Evolutionary conservation across 2,797 vertebrate species (phyloP), one percentile per base, ranked within the genome.

Genomic region (Balearica regulorum): DNA sequence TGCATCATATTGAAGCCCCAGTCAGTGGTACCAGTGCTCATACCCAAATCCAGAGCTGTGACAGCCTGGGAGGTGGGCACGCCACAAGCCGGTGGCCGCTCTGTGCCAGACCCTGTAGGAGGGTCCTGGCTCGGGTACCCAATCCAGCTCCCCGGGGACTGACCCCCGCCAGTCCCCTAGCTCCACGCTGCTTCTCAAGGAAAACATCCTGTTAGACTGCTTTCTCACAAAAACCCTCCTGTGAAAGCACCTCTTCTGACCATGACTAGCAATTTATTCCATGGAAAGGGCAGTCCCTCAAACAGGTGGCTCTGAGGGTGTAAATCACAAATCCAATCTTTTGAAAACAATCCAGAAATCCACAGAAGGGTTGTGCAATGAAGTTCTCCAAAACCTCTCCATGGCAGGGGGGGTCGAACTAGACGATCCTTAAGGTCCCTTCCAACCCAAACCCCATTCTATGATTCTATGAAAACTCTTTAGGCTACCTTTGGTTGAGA

Each of bases 71-170:
- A 75, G 13, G 35, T 22, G 46, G 44, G 58, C 29, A 76, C 0
- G 3, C 10, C 0, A 1, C 0, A 3, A 64, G 35, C 49, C 5
- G 5, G 28, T 73, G 81, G 39, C 20, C 2, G 0, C 31, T 49
- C 55, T 54, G 64, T 64, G 37, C 28, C 6, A 3, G 35, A 64
- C 44, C 4, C 61, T 35, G 24, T 0, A 4, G 55, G 26, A 83
- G 5, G 3, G 12, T 84, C 46, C 51, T 51, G 46, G 48, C 60
- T 68, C 28, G 86, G 1, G 4, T 15, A 28, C 13, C 20, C 19
- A 31, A 16, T 24, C 41, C 21, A 64, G 61, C 61, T 91, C 65
- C 41, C 54, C 0, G 0, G 41, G 53, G 64, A 68, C 44, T 65
- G 33, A 53, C 1, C 5, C 33, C 17, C 1, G 9, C 16, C 39